Evolutionary conservation across 2,888 invertebrate species (phyloP).

Genomic region (Melipona beecheii): DNA sequence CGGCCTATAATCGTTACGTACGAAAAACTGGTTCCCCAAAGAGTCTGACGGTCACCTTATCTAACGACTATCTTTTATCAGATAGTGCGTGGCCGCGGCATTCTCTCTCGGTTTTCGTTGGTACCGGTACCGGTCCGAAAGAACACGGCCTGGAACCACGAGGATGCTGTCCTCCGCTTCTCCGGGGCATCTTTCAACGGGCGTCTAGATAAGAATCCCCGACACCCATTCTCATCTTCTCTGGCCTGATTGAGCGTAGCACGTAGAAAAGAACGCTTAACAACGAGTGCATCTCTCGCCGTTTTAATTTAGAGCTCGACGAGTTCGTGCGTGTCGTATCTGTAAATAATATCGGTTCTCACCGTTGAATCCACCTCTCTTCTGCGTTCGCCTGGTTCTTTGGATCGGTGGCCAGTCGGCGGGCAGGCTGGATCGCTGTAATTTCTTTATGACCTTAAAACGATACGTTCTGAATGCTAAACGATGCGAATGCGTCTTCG

Average conservation of each 20-base stretch:
- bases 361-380: constrained; percentile 4
- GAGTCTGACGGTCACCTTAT: constrained; percentile 52
- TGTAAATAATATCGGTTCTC: constrained; percentile 49
- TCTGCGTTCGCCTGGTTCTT: not conserved
- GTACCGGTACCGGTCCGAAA: constrained; percentile 33
- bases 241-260: constrained; percentile 42
- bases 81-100: constrained; percentile 56
- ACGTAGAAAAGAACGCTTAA: constrained; percentile 11
- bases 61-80: constrained; percentile 73
- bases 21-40: constrained; percentile 72
- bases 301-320: constrained; percentile 39
- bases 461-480: constrained; percentile 53
- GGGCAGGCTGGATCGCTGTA: constrained; percentile 21
- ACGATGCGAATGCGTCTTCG: not conserved
- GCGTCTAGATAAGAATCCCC: constrained; percentile 52
- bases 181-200: constrained; percentile 42
- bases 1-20: constrained; percentile 70
- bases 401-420: constrained; percentile 2
- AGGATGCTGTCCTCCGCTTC: not conserved
- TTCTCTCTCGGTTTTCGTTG: constrained; percentile 4
- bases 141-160: not conserved
- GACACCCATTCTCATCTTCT: constrained; percentile 46
- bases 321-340: constrained; percentile 24
- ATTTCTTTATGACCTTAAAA: constrained; percentile 59
- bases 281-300: constrained; percentile 4